phyloP scores from a whole-genome alignment of 2,797 vertebrate species.

The Lacerta bilineata region DNA sequence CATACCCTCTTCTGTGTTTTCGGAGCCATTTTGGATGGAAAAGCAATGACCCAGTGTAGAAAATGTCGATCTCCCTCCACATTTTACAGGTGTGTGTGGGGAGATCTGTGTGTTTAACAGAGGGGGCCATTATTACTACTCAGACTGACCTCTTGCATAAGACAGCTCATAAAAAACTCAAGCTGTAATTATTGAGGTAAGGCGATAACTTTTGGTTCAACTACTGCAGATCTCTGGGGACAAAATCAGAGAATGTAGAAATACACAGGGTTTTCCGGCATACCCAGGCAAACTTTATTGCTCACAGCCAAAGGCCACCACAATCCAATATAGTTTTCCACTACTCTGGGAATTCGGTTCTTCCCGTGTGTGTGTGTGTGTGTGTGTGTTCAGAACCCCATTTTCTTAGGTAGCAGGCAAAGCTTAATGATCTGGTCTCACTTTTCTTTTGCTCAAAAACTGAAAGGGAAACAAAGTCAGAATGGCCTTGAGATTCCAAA shows the following conservation, averaged over 20 bases:
- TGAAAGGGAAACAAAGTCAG: not conserved
- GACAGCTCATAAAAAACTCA: not conserved
- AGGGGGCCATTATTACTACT: not conserved
- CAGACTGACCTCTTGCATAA: slow-evolving; percentile 2
- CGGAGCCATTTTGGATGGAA: not conserved
- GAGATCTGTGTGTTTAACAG: not conserved
- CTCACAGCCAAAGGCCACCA: not conserved
- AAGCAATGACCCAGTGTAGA: not conserved
- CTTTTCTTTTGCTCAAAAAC: not conserved
- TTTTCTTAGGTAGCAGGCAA: not conserved
- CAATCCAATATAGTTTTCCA: not conserved
- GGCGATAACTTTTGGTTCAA: slow-evolving; percentile 23
- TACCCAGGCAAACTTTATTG: not conserved
- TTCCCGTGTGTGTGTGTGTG: too few relatives aligned
- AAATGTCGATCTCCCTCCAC: not conserved
- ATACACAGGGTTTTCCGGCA: not conserved
- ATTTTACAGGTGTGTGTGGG: not conserved
- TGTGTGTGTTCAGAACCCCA: not conserved
- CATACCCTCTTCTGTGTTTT: not conserved
- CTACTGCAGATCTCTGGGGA: not conserved
- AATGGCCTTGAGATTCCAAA: not conserved
- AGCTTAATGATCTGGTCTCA: not conserved
- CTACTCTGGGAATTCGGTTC: not conserved
- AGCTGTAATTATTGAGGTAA: slow-evolving; percentile 12
- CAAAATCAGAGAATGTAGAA: slow-evolving; percentile 1